A percentile compares a stretch with the other conserved stretches of the same genome.
These are phyloP conservation scores for Pollenia amentaria DNA, from an alignment of 2,888 invertebrate genomes.

Conservation along the genomic window DNA sequence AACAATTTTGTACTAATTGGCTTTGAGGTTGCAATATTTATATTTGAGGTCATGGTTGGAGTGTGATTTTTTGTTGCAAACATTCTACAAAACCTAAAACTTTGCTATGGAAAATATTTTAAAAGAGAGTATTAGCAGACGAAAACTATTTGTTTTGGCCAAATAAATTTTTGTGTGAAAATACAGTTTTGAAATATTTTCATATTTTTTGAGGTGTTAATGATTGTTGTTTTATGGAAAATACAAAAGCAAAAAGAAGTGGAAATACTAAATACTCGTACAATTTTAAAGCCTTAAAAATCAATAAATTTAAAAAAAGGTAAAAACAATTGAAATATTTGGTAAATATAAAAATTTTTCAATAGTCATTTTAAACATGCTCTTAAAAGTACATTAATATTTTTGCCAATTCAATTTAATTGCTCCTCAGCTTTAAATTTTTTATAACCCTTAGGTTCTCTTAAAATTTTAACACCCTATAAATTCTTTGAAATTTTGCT, in stretches of 20 bases:
- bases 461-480: too few species aligned
- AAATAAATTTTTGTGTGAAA: conserved; percentile 10
- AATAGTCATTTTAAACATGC: background rate
- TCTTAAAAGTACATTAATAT: background rate
- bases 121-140: conserved; percentile 18
- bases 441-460: too few species aligned
- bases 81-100: conserved; percentile 24
- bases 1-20: conserved; percentile 71
- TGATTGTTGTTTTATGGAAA: background rate
- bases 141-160: conserved; percentile 32
- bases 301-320: background rate
- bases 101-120: conserved; percentile 4
- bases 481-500: background rate
- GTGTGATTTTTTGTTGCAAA: conserved; percentile 35
- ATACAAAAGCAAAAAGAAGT: background rate
- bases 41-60: conserved; percentile 67
- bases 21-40: conserved; percentile 67
- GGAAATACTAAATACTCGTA: too few species aligned
- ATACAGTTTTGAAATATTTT: conserved; percentile 15
- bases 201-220: conserved; percentile 17
- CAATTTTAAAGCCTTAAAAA: background rate
- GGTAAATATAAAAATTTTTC: too few species aligned
- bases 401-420: background rate
- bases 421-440: too few species aligned
- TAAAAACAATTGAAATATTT: too few species aligned